A percentile compares a stretch with the other conserved stretches of the same genome.
Evolutionary conservation across 2,888 invertebrate species (phyloP).

Genomic region (Nomada lathburiana): DNA sequence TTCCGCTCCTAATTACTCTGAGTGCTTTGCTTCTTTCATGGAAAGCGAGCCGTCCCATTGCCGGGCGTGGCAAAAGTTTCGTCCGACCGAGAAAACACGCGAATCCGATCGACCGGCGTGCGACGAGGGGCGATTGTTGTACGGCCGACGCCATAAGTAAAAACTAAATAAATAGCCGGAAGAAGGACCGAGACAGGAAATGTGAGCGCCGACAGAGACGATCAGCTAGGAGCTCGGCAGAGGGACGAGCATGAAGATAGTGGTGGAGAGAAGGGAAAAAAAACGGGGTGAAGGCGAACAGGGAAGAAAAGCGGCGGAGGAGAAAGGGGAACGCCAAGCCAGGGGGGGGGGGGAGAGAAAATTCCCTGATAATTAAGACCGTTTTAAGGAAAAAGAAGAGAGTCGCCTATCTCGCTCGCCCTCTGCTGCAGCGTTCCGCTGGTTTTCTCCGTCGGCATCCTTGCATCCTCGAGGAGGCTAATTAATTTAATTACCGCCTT

Average conservation of each 20-base stretch:
- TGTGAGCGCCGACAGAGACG: constrained; percentile 53
- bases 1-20: constrained; percentile 82
- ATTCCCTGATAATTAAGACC: constrained; percentile 83
- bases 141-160: constrained; percentile 78
- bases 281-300: constrained; percentile 31
- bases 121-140: constrained; percentile 77
- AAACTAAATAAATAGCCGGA: constrained; percentile 83
- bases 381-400: constrained; percentile 78
- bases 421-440: constrained; percentile 31
- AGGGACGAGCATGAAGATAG: constrained; percentile 17
- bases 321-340: constrained; percentile 48
- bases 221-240: neutral
- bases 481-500: constrained; percentile 83
- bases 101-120: constrained; percentile 59
- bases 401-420: constrained; percentile 30
- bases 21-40: constrained; percentile 82
- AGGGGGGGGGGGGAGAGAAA: constrained; percentile 58
- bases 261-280: constrained; percentile 45
- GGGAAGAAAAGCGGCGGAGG: constrained; percentile 14
- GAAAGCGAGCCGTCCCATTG: constrained; percentile 70
- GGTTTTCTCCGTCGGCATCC: constrained; percentile 66
- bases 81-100: constrained; percentile 65
- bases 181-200: constrained; percentile 62
- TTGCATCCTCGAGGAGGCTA: constrained; percentile 81
- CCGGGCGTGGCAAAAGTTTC: constrained; percentile 73